These are phyloP conservation scores for Drosophila mercatorum DNA, from an alignment of 2,888 invertebrate genomes.

Conservation along the genomic window DNA sequence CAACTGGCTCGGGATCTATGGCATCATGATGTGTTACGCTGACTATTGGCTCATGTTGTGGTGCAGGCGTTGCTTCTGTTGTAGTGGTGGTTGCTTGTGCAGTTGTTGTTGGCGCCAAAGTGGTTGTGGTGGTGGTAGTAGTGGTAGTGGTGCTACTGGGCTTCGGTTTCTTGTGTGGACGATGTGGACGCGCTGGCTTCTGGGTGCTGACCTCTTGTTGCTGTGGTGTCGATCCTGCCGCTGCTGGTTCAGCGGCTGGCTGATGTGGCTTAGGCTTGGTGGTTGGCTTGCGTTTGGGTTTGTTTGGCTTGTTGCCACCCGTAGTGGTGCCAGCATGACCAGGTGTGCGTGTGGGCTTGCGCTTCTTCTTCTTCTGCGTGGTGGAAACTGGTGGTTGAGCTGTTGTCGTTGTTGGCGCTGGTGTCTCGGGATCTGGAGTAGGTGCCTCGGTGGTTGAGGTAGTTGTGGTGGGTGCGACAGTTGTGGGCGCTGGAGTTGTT, in stretches of 20 bases:
- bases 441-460: constrained; percentile 28
- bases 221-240: constrained; percentile 55
- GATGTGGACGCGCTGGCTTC: constrained; percentile 42
- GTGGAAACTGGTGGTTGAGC: constrained; percentile 34
- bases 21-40: constrained; percentile 25
- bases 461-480: constrained; percentile 26
- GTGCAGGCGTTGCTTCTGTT: constrained; percentile 20
- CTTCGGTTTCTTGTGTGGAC: constrained; percentile 57
- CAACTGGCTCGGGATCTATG: constrained; percentile 20
- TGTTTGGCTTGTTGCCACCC: constrained; percentile 26
- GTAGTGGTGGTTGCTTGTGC: constrained; percentile 7
- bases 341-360: constrained; percentile 79
- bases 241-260: constrained; percentile 19
- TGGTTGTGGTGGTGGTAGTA: constrained; percentile 4
- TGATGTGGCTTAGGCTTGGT: constrained; percentile 60
- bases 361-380: constrained; percentile 75
- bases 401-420: constrained; percentile 34
- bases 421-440: constrained; percentile 36
- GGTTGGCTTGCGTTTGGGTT: constrained; percentile 48
- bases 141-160: constrained; percentile 45
- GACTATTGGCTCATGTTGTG: constrained; percentile 10
- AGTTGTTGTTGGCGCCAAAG: background rate
- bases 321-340: constrained; percentile 29
- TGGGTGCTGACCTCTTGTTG: constrained; percentile 34
- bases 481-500: constrained; percentile 35